Evolutionary conservation across 2,113 vertebrate species (phyloP), one percentile per base, ranked within the genome.

Genomic region (Tetraodon nigroviridis): DNA sequence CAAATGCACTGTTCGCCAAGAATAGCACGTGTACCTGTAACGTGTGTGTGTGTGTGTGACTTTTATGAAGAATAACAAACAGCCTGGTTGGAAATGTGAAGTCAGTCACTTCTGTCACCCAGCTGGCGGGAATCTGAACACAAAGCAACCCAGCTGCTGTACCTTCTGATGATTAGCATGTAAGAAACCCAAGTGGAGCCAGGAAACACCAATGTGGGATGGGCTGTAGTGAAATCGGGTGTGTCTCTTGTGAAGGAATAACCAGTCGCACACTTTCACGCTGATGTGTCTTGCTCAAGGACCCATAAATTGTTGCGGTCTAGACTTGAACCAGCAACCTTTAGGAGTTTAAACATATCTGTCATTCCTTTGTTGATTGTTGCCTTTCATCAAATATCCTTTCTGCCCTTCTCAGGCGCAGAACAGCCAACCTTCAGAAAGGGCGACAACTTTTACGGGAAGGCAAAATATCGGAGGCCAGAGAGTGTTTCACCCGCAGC

Each of bases 381-480:
- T 27, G 24, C 16, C 6, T n/a, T 45, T 1, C 5, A n/a, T 51
- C 1, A 37, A 37, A 37, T 52, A 2, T 4, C 1, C 29, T 27
- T 57, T 15, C 1, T 57, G 6, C 6, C 5, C 32, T 13, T 84
- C 83, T 58, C 85, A 99, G 97, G 69, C 94, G 91, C 63, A 89
- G 97, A 57, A 92, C 97, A 70, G 60, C 88, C 27, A 98, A 83
- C 71, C 90, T 99, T 64, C 91, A 93, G 62, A 96, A 92, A 51
- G 97, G 95, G 44, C 92, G 93, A 37, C 92, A 95, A 74, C 88
- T 97, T 17, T 90, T 99, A 19, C 89, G 94, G 4, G 96, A 99
- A 67, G 97, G 97, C 17, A 97, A 91, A 57, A 8, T 93, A 53
- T 87, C 93, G 0, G 94, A 96, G 78, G 97, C 97, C 56, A 90